phyloP scores from a whole-genome alignment of 2,888 invertebrate genomes.

The Erebia palarica region DNA sequence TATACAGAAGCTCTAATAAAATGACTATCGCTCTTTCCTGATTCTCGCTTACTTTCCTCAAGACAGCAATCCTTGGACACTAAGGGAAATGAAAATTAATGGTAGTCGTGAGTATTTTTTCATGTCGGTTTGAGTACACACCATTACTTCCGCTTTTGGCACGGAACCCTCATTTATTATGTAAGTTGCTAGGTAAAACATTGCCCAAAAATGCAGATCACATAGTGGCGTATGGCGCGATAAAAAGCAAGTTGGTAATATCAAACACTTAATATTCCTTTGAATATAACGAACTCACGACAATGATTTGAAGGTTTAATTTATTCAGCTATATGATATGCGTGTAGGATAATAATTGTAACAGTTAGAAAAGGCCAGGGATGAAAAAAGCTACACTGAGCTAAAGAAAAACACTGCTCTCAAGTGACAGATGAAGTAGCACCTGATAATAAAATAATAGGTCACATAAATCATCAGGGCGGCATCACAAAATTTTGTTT shows the following conservation, averaged over 20 bases:
- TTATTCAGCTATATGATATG: background rate
- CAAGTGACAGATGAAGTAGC: no score
- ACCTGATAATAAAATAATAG: no score
- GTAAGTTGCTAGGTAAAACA: slow-evolving; percentile 64
- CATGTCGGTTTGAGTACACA: slow-evolving; percentile 80
- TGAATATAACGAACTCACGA: background rate
- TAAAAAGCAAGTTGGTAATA: slow-evolving; percentile 6
- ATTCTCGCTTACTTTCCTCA: slow-evolving; percentile 57
- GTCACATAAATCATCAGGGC: no score
- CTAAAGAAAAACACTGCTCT: no score
- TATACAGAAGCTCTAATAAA: slow-evolving; percentile 39
- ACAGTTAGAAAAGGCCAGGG: no score
- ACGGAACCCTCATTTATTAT: slow-evolving; percentile 77
- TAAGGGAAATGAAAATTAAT: slow-evolving; percentile 80
- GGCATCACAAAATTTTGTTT: no score
- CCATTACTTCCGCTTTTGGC: slow-evolving; percentile 79
- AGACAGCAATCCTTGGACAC: slow-evolving; percentile 73
- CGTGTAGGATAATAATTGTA: no score
- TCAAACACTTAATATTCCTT: slow-evolving; percentile 5
- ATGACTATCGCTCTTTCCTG: slow-evolving; percentile 40
- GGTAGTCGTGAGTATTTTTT: slow-evolving; percentile 78
- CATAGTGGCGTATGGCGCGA: slow-evolving; percentile 43
- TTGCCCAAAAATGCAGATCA: slow-evolving; percentile 66
- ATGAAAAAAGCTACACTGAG: no score
- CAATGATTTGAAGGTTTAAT: background rate